Percentiles rank a stretch among this genome's conserved stretches.
Conservation (phyloP, 2,888 invertebrate genomes). For the Nomada hirtipes region DNA sequence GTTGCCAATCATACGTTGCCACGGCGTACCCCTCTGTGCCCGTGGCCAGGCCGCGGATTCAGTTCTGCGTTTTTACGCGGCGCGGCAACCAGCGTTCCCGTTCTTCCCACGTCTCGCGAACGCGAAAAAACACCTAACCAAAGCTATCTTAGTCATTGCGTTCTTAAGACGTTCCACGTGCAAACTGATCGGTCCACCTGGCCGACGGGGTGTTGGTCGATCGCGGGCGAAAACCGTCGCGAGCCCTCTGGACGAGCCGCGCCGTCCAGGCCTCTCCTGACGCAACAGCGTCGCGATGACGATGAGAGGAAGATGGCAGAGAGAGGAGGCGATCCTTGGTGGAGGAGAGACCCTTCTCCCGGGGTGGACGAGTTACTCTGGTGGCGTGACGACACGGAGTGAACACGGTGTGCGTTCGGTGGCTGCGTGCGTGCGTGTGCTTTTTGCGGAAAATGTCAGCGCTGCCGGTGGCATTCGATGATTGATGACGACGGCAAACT, state of each 20-base stretch:
- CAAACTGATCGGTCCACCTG: not conserved
- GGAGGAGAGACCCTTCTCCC: slow-evolving; percentile 21
- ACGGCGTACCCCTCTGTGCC: slow-evolving; percentile 78
- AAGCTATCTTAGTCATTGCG: not conserved
- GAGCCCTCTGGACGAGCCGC: not conserved
- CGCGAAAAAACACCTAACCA: not conserved
- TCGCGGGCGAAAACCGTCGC: not conserved
- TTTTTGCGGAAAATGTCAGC: slow-evolving; percentile 81
- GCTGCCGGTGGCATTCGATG: slow-evolving; percentile 82
- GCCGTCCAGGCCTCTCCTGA: not conserved
- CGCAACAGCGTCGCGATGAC: slow-evolving; percentile 6
- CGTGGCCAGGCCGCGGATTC: slow-evolving; percentile 79
- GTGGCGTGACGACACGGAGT: slow-evolving; percentile 51
- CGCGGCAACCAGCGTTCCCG: slow-evolving; percentile 73
- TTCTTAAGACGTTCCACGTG: slow-evolving; percentile 15
- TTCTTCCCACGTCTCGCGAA: slow-evolving; percentile 36
- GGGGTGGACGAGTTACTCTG: slow-evolving; percentile 13
- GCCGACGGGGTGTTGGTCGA: slow-evolving; percentile 13
- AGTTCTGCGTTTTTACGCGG: slow-evolving; percentile 83
- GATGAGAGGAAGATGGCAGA: slow-evolving; percentile 17
- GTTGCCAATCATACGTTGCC: slow-evolving; percentile 84
- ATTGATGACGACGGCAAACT: slow-evolving; percentile 82
- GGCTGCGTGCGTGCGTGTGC: slow-evolving; percentile 76
- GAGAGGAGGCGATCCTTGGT: slow-evolving; percentile 5
- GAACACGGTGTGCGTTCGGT: slow-evolving; percentile 68